Conservation (phyloP, 2,888 invertebrate genomes). For the Drosophila mimica region DNA sequence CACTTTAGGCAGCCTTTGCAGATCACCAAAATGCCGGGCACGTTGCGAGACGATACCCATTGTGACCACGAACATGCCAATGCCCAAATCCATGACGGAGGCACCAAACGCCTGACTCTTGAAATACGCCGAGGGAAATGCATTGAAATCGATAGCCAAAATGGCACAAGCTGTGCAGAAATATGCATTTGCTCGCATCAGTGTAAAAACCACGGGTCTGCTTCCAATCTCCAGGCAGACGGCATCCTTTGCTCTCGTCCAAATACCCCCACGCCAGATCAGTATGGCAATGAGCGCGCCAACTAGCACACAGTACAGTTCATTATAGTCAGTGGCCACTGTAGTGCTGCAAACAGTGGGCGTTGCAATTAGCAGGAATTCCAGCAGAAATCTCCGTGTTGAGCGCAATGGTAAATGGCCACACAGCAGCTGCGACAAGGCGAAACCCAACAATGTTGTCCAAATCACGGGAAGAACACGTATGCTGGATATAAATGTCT, state of each 20-base stretch:
- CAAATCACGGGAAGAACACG: slow-evolving; percentile 62
- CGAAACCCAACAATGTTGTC: slow-evolving; percentile 64
- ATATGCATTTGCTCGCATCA: slow-evolving; percentile 89
- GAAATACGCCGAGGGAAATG: slow-evolving; percentile 93
- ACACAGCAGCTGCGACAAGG: slow-evolving; percentile 57
- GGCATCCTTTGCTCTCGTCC: not conserved
- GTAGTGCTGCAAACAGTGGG: slow-evolving; percentile 87
- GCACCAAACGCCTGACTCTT: slow-evolving; percentile 95
- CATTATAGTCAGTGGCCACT: slow-evolving; percentile 84
- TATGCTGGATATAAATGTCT: slow-evolving; percentile 53
- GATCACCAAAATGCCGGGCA: slow-evolving; percentile 54
- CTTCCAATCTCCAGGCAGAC: slow-evolving; percentile 54
- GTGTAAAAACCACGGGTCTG: slow-evolving; percentile 87
- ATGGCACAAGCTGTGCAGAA: slow-evolving; percentile 92
- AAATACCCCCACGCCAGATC: slow-evolving; percentile 50
- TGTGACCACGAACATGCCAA: slow-evolving; percentile 93
- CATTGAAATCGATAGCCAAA: slow-evolving; percentile 95
- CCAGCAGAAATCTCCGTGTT: slow-evolving; percentile 84
- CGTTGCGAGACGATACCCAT: slow-evolving; percentile 91
- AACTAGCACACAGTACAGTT: slow-evolving; percentile 17
- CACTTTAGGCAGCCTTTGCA: slow-evolving; percentile 72
- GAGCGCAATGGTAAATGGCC: slow-evolving; percentile 39
- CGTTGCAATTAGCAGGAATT: slow-evolving; percentile 87
- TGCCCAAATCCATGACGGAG: slow-evolving; percentile 97
- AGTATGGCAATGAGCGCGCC: slow-evolving; percentile 3